Base-by-base conservation (phyloP, 2,797 vertebrate species). In the Thripadectes ignobilis region DNA sequence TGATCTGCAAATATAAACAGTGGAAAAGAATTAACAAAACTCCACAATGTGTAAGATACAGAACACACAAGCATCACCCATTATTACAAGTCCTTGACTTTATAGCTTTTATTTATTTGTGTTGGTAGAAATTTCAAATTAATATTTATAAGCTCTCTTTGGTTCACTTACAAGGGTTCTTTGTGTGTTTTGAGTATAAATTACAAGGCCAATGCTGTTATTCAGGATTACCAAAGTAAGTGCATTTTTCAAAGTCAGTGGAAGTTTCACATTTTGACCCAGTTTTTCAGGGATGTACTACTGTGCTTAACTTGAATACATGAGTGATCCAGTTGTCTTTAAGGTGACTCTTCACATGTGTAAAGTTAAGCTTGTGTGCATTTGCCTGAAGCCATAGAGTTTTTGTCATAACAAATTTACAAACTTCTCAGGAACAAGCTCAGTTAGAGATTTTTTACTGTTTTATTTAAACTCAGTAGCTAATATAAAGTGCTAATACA, bases 101-200 rank as follows among this genome's bases (percentile, higher is more conserved):
- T n/a, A 78, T 76, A 62, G 23, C n/a, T 94, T 93, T 84, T 63
- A 86, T 90, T 92, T 89, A 75, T 92, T 88, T 94, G 39, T 81
- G 21, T 78, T 7, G 3, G 48, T 92, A 67, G 73, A 90, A 90
- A 76, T 86, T 41, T 58, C 48, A 88, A 43, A 86, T 96, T 88
- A 90, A 95, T 93, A 95, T 95, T 89, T 93, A 95, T 94, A 62
- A 90, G 19, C 30, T 61, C 29, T 62, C 29, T 78, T 92, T 65
- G 90, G n/a, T 76, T 32, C 38, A 69, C 92, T 94, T 90, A 18
- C 41, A 48, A 55, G 27, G 19, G 6, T 2, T 54, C 68, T 62
- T 90, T 87, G 7, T 80, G 93, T 85, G 30, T 69, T 94, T 92
- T 81, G 27, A 13, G 38, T 89, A 49, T 59, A 81, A 90, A 86